Conservation (phyloP, 2,888 invertebrate species). For the Lypha dubia region DNA sequence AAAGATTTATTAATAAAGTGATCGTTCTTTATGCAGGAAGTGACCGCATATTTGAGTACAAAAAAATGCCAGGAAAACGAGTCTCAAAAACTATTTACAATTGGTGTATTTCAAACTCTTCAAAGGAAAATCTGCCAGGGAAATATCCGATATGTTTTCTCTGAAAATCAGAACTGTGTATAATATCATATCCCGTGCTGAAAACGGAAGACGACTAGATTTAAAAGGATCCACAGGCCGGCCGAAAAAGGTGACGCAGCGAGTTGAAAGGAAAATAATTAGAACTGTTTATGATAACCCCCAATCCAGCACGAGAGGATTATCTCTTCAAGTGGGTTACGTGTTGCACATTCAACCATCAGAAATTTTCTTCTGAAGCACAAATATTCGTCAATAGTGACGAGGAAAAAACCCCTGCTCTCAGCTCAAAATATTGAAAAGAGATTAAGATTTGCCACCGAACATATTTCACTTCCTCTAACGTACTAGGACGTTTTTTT, state of each 20-base stretch:
- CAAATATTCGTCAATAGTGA: neutral
- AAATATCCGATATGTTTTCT: slow-evolving; percentile 28
- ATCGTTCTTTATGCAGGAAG: no score
- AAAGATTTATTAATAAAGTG: neutral
- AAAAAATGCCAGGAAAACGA: slow-evolving; percentile 5
- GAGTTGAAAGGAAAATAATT: slow-evolving; percentile 40
- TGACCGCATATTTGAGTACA: neutral
- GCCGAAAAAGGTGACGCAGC: neutral
- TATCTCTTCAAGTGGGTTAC: neutral
- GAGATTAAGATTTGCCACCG: neutral
- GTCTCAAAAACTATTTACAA: slow-evolving; percentile 20
- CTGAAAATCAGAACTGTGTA: slow-evolving; percentile 39
- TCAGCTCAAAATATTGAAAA: neutral
- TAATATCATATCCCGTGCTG: slow-evolving; percentile 23
- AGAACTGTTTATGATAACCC: slow-evolving; percentile 1
- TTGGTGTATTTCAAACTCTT: slow-evolving; percentile 49
- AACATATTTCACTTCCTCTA: neutral
- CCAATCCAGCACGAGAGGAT: neutral
- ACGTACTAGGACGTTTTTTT: neutral
- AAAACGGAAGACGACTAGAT: neutral
- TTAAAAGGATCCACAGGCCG: neutral
- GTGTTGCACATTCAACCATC: neutral
- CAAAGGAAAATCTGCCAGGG: slow-evolving; percentile 38
- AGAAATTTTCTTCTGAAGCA: neutral
- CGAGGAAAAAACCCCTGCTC: neutral